Conservation (phyloP, 1,140 invertebrate genomes). For the Gonioctena quinquepunctata region DNA sequence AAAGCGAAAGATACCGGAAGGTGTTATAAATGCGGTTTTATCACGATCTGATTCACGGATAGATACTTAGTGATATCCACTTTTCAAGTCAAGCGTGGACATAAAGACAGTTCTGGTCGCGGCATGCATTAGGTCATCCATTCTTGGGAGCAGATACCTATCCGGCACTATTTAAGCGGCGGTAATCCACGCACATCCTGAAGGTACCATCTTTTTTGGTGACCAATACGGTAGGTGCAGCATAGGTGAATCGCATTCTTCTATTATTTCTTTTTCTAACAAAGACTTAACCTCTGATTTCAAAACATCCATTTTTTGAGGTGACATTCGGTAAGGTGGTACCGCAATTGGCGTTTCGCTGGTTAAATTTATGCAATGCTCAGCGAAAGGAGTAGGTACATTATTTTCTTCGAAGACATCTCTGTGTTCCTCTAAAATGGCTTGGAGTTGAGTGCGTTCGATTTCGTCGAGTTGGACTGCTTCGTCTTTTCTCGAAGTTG, state of each 20-base stretch:
- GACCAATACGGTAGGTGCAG: constrained; percentile 57
- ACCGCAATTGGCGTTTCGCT: no score
- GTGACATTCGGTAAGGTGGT: no score
- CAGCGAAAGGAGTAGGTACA: no score
- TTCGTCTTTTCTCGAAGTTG: no score
- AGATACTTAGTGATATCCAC: constrained; percentile 27
- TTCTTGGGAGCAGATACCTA: constrained; percentile 59
- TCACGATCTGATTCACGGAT: not conserved
- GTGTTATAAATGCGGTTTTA: not conserved
- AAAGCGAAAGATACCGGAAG: no score
- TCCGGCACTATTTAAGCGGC: constrained; percentile 46
- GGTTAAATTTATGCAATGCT: no score
- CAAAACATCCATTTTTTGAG: no score
- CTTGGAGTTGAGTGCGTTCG: no score
- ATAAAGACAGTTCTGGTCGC: constrained; percentile 50
- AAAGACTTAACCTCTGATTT: constrained; percentile 41
- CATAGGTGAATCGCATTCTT: constrained; percentile 55
- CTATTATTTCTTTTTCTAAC: constrained; percentile 50
- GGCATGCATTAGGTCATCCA: constrained; percentile 47
- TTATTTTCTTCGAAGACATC: no score
- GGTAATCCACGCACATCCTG: no score
- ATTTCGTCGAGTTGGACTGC: no score
- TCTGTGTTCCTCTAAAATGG: no score
- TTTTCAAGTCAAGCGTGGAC: constrained; percentile 56
- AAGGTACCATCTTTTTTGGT: constrained; percentile 56